phyloP scores from a whole-genome alignment of 2,888 invertebrate genomes.

The Dynastes maya region DNA sequence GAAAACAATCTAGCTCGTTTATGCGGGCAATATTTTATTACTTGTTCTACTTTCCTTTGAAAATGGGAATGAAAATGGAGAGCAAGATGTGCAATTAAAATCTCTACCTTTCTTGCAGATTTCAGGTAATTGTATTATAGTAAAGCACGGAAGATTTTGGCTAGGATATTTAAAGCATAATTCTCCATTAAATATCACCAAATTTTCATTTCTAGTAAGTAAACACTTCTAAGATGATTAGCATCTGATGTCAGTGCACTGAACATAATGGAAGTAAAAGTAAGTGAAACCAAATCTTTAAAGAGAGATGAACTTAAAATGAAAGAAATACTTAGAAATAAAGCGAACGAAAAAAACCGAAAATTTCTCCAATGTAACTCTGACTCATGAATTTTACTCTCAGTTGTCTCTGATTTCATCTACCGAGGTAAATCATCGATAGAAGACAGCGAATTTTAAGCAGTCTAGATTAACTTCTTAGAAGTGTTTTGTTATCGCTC shows the following conservation, averaged over 20 bases:
- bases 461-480: not conserved
- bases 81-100: conserved; percentile 19
- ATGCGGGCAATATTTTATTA: conserved; percentile 23
- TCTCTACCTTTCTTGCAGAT: not conserved
- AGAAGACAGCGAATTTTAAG: conserved; percentile 14
- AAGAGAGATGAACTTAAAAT: conserved; percentile 43
- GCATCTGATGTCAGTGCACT: not conserved
- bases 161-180: not conserved
- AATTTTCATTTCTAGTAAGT: conserved; percentile 17
- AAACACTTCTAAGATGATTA: not conserved
- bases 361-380: conserved; percentile 66
- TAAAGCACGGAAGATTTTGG: not conserved
- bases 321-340: conserved; percentile 58
- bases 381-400: conserved; percentile 65
- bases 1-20: too few species aligned
- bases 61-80: conserved; percentile 39
- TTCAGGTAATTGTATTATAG: not conserved
- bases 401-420: conserved; percentile 59
- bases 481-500: not conserved
- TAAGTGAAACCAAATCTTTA: conserved; percentile 18
- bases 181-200: not conserved
- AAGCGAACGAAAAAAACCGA: conserved; percentile 64
- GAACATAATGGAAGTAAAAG: conserved; percentile 26
- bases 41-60: conserved; percentile 43
- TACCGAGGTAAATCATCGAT: conserved; percentile 39